Conservation (phyloP, 2,888 invertebrate genomes). For the Drosophila affinis region DNA sequence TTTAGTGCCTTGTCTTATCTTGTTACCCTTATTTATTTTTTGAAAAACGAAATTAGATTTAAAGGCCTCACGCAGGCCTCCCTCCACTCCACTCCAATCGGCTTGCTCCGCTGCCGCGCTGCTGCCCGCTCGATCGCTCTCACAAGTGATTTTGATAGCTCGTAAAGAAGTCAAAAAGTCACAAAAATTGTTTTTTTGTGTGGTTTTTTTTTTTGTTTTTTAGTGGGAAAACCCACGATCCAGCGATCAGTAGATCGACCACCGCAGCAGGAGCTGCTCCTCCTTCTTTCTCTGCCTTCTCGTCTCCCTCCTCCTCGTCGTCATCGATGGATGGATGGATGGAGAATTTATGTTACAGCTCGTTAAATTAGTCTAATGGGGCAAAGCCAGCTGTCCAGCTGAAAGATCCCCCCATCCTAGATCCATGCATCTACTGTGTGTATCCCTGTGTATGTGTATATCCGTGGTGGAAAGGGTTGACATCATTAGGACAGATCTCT, state of each 20-base stretch:
- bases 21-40: conserved; percentile 65
- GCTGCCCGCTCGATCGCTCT: neutral
- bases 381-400: conserved; percentile 48
- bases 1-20: conserved; percentile 67
- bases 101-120: too few relatives aligned
- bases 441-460: neutral
- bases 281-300: neutral
- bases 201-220: conserved; percentile 25
- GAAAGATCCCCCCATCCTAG: neutral
- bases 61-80: conserved; percentile 50
- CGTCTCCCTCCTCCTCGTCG: neutral
- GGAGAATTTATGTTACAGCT: conserved; percentile 75
- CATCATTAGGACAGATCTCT: conserved; percentile 55
- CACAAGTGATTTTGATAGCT: conserved; percentile 79
- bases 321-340: conserved; percentile 36
- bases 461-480: conserved; percentile 59
- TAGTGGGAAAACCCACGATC: conserved; percentile 55
- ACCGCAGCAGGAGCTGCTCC: conserved; percentile 65
- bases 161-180: conserved; percentile 74
- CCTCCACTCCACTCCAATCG: neutral
- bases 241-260: conserved; percentile 29
- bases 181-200: conserved; percentile 2
- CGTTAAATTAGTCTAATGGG: conserved; percentile 80
- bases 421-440: neutral
- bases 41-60: conserved; percentile 81